These are phyloP conservation scores for Catharus minimus DNA, from an alignment of 2,113 vertebrate species.

Conservation along the genomic window DNA sequence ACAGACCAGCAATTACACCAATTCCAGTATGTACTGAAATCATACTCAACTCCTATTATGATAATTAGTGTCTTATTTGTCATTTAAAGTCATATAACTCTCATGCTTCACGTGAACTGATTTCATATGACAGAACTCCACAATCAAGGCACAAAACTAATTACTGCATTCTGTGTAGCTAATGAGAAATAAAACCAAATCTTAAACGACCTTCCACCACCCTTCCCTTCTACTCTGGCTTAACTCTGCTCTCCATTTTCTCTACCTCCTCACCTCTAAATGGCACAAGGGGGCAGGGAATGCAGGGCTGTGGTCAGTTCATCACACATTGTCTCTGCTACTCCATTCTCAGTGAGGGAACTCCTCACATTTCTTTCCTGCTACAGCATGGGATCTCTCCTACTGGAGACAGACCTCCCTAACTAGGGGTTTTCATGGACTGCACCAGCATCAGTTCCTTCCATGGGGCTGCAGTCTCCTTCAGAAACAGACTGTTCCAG, in stretches of 20 bases:
- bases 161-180: background rate
- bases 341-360: background rate
- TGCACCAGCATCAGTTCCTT: background rate
- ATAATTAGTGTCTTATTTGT: background rate
- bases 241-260: background rate
- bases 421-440: rapidly evolving
- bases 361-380: background rate
- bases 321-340: background rate
- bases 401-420: background rate
- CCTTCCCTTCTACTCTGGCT: background rate
- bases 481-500: background rate
- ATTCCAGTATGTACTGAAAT: background rate
- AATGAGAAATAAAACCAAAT: background rate
- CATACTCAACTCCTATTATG: background rate
- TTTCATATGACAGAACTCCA: background rate
- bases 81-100: background rate
- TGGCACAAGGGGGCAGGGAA: rapidly evolving
- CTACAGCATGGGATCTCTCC: background rate
- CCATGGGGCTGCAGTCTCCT: rapidly evolving
- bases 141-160: background rate
- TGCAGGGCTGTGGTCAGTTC: rapidly evolving
- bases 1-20: background rate
- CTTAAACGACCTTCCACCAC: background rate
- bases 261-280: background rate
- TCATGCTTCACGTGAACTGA: background rate